Evolutionary conservation across 2,797 vertebrate genomes (phyloP).

Genomic region (Gambusia yucatana): DNA sequence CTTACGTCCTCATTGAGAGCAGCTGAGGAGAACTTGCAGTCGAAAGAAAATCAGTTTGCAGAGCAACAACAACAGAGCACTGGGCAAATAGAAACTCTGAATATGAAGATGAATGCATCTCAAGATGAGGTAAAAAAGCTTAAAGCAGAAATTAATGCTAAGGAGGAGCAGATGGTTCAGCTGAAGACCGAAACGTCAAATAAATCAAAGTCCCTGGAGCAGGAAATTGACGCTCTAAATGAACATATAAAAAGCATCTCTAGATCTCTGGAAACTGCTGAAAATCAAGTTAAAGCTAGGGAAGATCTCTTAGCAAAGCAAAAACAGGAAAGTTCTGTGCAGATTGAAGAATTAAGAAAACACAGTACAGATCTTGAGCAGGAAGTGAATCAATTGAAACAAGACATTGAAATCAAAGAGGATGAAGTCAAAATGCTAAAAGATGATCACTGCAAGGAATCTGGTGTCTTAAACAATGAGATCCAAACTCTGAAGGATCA

Average conservation of each 20-base stretch:
- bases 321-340: constrained; percentile 11
- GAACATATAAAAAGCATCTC: constrained; percentile 2
- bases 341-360: constrained; percentile 7
- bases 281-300: constrained; percentile 38
- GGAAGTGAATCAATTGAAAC: not conserved
- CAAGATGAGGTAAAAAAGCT: constrained; percentile 42
- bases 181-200: constrained; percentile 34
- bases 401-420: constrained; percentile 40
- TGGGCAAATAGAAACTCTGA: constrained; percentile 41
- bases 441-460: constrained; percentile 20
- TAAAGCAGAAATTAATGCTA: constrained; percentile 39
- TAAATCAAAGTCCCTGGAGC: constrained; percentile 32
- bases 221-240: constrained; percentile 77
- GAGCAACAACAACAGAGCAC: constrained; percentile 41
- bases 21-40: constrained; percentile 39
- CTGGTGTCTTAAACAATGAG: constrained; percentile 43
- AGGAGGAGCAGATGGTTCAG: constrained; percentile 49
- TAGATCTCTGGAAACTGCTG: constrained; percentile 34
- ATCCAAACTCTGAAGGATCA: constrained; percentile 46
- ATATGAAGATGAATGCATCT: constrained; percentile 29
- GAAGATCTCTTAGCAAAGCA: constrained; percentile 34
- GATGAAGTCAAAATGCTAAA: constrained; percentile 20
- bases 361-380: constrained; percentile 5
- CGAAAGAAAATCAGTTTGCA: not conserved
- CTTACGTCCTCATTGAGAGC: constrained; percentile 21